These are phyloP conservation scores for Eupeodes luniger DNA, from an alignment of 2,888 invertebrate species.

Conservation along the genomic window DNA sequence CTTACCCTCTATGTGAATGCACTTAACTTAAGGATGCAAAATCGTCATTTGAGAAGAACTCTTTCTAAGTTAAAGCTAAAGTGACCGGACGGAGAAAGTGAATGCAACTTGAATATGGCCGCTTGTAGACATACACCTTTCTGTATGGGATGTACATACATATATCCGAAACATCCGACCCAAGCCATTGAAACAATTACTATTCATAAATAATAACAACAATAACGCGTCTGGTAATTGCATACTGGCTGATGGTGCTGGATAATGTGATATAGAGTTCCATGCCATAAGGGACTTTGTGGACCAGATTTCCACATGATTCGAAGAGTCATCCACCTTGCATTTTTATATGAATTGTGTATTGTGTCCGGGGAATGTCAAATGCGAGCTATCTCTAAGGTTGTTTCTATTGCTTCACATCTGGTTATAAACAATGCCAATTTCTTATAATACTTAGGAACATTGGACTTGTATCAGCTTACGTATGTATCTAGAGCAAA, in stretches of 20 bases:
- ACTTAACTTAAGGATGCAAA: conserved; percentile 3
- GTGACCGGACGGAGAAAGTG: conserved; percentile 60
- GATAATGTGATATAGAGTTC: conserved; percentile 8
- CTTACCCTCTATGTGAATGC: conserved; percentile 26
- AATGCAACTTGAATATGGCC: conserved; percentile 37
- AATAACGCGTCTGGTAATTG: conserved; percentile 56
- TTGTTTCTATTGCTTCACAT: conserved; percentile 35
- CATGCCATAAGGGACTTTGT: conserved; percentile 3
- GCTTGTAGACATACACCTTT: background rate
- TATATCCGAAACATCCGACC: conserved; percentile 60
- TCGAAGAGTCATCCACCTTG: conserved; percentile 64
- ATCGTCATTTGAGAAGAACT: conserved; percentile 52
- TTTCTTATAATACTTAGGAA: conserved; percentile 19
- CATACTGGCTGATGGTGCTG: conserved; percentile 1
- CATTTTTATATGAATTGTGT: background rate
- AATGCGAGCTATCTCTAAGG: background rate
- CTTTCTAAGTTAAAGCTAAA: conserved; percentile 21
- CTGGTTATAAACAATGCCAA: conserved; percentile 25
- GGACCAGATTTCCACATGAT: conserved; percentile 42
- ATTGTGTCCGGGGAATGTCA: conserved; percentile 51
- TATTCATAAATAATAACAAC: conserved; percentile 71
- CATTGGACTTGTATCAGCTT: background rate
- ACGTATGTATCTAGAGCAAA: conserved; percentile 37
- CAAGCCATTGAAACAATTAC: conserved; percentile 74
- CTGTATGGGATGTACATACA: background rate